These are phyloP conservation scores for Hemicrepidius hirtus DNA, from an alignment of 2,888 invertebrate genomes.

Conservation along the genomic window DNA sequence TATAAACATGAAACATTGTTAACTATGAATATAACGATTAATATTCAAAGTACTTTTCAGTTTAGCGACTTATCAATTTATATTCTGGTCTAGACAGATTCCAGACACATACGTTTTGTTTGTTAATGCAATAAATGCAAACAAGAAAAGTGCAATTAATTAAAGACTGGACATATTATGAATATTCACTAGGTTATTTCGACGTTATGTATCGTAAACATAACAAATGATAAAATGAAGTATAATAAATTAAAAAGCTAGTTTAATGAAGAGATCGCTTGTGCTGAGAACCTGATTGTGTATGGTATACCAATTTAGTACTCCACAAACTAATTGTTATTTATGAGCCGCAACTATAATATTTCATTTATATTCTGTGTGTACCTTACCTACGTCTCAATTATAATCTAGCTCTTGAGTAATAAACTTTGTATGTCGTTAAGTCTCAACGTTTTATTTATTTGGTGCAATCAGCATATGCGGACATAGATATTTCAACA, in stretches of 20 bases:
- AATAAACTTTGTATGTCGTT: slow-evolving; percentile 52
- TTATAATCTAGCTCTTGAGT: slow-evolving; percentile 53
- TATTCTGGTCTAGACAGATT: slow-evolving; percentile 35
- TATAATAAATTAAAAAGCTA: slow-evolving; percentile 63
- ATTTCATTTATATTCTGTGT: slow-evolving; percentile 66
- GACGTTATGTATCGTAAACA: slow-evolving; percentile 52
- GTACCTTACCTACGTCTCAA: slow-evolving; percentile 58
- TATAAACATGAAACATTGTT: no score
- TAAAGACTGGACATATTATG: slow-evolving; percentile 48
- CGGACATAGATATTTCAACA: slow-evolving; percentile 28
- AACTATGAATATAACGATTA: not conserved
- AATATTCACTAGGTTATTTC: slow-evolving; percentile 51
- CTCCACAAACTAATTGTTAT: slow-evolving; percentile 68
- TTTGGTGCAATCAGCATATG: slow-evolving; percentile 41
- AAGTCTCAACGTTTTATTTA: slow-evolving; percentile 46
- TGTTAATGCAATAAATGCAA: slow-evolving; percentile 40
- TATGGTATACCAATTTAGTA: slow-evolving; percentile 65
- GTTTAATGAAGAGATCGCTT: slow-evolving; percentile 67
- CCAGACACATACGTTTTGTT: slow-evolving; percentile 40
- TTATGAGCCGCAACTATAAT: slow-evolving; percentile 65
- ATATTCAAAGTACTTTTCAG: slow-evolving; percentile 1
- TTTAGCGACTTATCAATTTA: slow-evolving; percentile 23
- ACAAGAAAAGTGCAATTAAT: slow-evolving; percentile 49
- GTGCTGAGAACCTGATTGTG: slow-evolving; percentile 64
- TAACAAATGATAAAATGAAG: slow-evolving; percentile 58